Base-by-base conservation (phyloP, 2,888 invertebrate species). In the Mechanitis messenoides region DNA sequence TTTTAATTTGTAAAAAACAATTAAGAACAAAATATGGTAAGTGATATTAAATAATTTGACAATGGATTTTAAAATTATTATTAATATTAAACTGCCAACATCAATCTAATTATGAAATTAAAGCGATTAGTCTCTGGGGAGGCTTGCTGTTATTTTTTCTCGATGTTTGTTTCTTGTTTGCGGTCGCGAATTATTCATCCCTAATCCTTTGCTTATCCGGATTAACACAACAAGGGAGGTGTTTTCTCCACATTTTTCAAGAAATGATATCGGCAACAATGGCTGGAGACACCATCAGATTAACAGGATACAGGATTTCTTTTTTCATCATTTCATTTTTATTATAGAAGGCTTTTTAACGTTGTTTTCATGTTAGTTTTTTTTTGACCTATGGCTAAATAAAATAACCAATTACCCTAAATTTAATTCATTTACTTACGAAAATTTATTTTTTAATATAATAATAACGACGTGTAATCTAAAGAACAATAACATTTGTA, bases 131-230 rank as follows among this genome's bases (percentile, higher is more conserved):
- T 56, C 54, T 45, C 33, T 35, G 33, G 12, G 38, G 45, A 59
- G 59, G 33, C 55, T 45, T 45, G 56, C 61, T 63, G 53, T 59
- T 64, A 65, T 69, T 69, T 69, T 71, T 73, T 72, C 65, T 69
- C 63, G 61, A 62, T 73, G 69, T 75, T 75, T 73, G 75, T 72
- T 71, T 73, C 68, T 72, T 73, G 72, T 74, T 74, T 71, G 73
- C 63, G 69, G 73, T 64, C 62, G 63, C 67, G 69, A 69, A 73
- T 73, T 70, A 71, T 68, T 71, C 72, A 69, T 70, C 69, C 70
- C 68, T 68, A 68, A 70, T 66, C 71, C 72, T 68, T 68, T 69
- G 72, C 72, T 72, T 66, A 68, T 69, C 66, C 63, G 70, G 73
- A 72, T 74, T 70, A 73, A 65, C 68, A 66, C 69, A 68, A 65